These are phyloP conservation scores for Ibidorhyncha struthersii DNA, from an alignment of 2,113 vertebrate species.

Conservation along the genomic window DNA sequence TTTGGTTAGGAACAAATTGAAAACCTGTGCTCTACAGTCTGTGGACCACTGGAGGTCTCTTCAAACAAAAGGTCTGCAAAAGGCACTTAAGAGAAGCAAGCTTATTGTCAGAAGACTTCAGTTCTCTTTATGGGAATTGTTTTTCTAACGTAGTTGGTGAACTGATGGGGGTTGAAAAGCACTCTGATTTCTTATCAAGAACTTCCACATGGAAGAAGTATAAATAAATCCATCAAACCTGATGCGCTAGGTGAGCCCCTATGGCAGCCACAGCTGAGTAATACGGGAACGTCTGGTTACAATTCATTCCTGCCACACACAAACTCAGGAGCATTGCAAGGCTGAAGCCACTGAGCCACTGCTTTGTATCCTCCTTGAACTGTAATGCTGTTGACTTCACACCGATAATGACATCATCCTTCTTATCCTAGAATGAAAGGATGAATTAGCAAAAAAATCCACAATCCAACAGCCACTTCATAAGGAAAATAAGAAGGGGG, in stretches of 20 bases:
- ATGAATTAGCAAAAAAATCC: background rate
- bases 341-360: conserved; percentile 88
- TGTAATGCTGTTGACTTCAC: conserved; percentile 91
- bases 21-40: background rate
- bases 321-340: conserved; percentile 85
- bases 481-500: background rate
- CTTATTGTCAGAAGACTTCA: background rate
- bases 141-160: background rate
- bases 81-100: background rate
- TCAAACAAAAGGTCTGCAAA: background rate
- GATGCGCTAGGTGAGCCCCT: conserved; percentile 81
- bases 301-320: conserved; percentile 79
- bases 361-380: conserved; percentile 87
- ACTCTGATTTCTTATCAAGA: background rate
- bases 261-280: conserved; percentile 78
- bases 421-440: conserved; percentile 84
- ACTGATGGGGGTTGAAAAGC: background rate
- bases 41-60: background rate
- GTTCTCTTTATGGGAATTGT: background rate
- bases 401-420: conserved; percentile 86
- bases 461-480: background rate
- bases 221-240: conserved; percentile 77
- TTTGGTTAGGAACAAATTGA: background rate
- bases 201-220: background rate
- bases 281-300: conserved; percentile 85